Conservation (phyloP, 2,113 vertebrate genomes). For the Alethe diademata region DNA sequence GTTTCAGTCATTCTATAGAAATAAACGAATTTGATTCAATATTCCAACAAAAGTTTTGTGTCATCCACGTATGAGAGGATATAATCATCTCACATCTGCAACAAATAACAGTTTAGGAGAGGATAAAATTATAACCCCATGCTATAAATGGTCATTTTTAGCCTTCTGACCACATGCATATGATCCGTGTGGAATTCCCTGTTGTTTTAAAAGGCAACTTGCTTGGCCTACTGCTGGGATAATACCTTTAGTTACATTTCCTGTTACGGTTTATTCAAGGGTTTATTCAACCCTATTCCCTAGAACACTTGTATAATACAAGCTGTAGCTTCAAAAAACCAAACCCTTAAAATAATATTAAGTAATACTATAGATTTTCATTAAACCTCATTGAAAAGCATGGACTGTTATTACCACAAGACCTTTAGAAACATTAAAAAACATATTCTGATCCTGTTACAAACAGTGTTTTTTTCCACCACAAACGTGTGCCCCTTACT, state of each 20-base stretch:
- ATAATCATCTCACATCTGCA: neutral
- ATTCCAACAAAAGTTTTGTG: neutral
- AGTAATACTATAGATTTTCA: neutral
- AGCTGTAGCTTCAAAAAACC: neutral
- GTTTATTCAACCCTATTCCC: neutral
- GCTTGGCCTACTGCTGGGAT: neutral
- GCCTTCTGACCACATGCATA: neutral
- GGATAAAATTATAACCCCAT: neutral
- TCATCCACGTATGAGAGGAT: neutral
- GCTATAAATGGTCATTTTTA: neutral
- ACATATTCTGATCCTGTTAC: neutral
- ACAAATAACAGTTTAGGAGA: neutral
- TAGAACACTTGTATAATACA: neutral
- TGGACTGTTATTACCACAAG: neutral
- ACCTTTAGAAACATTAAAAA: neutral
- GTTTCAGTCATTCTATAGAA: neutral
- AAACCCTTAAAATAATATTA: neutral
- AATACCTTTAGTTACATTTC: neutral
- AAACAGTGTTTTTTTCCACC: neutral
- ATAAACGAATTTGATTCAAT: neutral
- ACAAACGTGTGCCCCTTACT: neutral
- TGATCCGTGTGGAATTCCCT: neutral
- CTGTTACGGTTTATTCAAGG: neutral
- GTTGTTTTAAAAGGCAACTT: neutral
- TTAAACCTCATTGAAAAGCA: neutral